Evolutionary conservation across 2,888 invertebrate genomes (phyloP).

Genomic region (Venustoraphidia nigricollis): DNA sequence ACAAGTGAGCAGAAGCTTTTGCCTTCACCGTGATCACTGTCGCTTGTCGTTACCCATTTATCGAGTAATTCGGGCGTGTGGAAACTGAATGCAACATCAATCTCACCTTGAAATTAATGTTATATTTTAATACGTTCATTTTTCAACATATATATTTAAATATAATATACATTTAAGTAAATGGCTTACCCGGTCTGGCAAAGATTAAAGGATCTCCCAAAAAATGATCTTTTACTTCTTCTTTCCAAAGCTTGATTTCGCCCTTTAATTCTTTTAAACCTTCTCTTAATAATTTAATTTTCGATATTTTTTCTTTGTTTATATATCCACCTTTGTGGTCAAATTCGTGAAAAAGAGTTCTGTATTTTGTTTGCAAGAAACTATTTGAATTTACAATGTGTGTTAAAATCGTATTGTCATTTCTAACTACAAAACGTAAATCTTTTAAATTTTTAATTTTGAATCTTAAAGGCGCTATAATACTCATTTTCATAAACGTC

Average conservation of each 20-base stretch:
- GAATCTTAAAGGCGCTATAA: too few relatives aligned
- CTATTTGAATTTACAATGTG: too few relatives aligned
- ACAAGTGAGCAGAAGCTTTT: conserved; percentile 50
- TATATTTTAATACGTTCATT: background rate
- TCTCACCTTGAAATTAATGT: conserved; percentile 38
- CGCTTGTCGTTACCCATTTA: conserved; percentile 57
- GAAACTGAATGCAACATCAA: conserved; percentile 61
- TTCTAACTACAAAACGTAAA: too few relatives aligned
- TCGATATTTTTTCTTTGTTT: conserved; percentile 24
- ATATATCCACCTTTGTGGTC: conserved; percentile 46
- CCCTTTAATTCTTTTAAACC: conserved; percentile 49
- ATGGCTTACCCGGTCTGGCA: conserved; percentile 30
- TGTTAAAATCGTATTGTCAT: too few relatives aligned
- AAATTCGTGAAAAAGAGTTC: conserved; percentile 35
- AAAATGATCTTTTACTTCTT: conserved; percentile 50
- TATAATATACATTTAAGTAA: background rate
- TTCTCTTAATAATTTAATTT: conserved; percentile 38
- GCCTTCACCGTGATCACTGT: conserved; percentile 71
- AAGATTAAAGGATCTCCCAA: conserved; percentile 42
- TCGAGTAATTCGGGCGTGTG: conserved; percentile 40
- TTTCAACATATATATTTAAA: background rate
- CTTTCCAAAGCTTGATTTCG: conserved; percentile 47
- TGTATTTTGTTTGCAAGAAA: too few relatives aligned
- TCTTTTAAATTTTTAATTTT: too few relatives aligned
- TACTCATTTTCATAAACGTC: too few relatives aligned